Percentiles rank a stretch among this genome's conserved stretches.
phyloP scores from a whole-genome alignment of 2,797 vertebrate genomes.

The Sebastes paucispinis region DNA sequence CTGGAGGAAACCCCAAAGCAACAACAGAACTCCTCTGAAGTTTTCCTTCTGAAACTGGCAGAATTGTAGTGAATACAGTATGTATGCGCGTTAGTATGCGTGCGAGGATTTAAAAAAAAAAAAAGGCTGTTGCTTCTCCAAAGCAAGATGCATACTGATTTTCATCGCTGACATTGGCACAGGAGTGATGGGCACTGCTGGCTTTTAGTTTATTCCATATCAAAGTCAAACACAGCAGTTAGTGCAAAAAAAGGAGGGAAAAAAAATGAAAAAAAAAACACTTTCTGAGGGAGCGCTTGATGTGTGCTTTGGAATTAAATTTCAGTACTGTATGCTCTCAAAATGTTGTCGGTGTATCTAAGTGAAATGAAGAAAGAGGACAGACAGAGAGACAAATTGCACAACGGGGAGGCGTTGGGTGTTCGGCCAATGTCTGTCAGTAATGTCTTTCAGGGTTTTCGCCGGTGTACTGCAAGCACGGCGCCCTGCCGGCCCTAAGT shows the following conservation, averaged over 20 bases:
- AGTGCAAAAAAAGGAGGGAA: background rate
- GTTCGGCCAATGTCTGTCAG: slow-evolving; percentile 10
- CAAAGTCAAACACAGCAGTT: slow-evolving; percentile 20
- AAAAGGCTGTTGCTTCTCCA: background rate
- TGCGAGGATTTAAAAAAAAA: background rate
- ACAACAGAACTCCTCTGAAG: slow-evolving; percentile 48
- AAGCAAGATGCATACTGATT: slow-evolving; percentile 16
- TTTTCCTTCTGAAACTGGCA: slow-evolving; percentile 44
- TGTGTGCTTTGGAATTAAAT: slow-evolving; percentile 49
- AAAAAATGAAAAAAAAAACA: slow-evolving; percentile 8
- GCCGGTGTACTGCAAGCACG: background rate
- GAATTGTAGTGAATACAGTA: slow-evolving; percentile 36
- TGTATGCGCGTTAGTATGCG: slow-evolving; percentile 13
- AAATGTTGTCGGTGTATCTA: slow-evolving; percentile 10
- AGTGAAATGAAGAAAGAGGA: slow-evolving; percentile 15
- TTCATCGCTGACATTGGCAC: slow-evolving; percentile 18
- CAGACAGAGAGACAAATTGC: slow-evolving; percentile 16
- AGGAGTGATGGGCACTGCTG: slow-evolving; percentile 26
- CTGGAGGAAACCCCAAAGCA: slow-evolving; percentile 61
- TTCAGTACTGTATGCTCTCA: slow-evolving; percentile 20
- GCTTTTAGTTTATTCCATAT: slow-evolving; percentile 48
- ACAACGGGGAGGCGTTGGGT: slow-evolving; percentile 21
- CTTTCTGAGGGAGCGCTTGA: slow-evolving; percentile 50
- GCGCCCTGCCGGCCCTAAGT: background rate
- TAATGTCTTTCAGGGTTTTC: background rate